Percentiles rank a stretch among this genome's conserved stretches.
Conservation (phyloP, 2,797 vertebrate species). For the Diplodus sargus region DNA sequence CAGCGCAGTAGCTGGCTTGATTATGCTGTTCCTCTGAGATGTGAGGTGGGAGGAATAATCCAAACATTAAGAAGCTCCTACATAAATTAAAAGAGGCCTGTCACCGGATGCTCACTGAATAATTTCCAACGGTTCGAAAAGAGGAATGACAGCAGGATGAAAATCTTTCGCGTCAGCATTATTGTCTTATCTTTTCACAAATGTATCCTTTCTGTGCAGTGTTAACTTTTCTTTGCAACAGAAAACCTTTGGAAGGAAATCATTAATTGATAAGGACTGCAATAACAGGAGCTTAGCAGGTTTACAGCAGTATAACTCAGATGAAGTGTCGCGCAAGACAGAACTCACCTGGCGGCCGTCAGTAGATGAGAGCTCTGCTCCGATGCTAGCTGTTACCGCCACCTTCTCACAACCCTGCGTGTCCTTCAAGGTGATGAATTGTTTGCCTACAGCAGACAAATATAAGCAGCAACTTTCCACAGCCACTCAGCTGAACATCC, state of each 20-base stretch:
- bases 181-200: conserved; percentile 9
- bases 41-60: conserved; percentile 59
- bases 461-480: conserved; percentile 3
- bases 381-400: conserved; percentile 15
- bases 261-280: conserved; percentile 9
- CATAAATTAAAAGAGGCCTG: conserved; percentile 49
- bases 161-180: conserved; percentile 21
- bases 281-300: background rate
- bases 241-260: background rate
- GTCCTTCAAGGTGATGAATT: conserved; percentile 24
- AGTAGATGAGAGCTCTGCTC: conserved; percentile 33
- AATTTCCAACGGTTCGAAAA: conserved; percentile 12
- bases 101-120: conserved; percentile 17
- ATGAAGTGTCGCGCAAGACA: conserved; percentile 22
- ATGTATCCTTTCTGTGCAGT: background rate
- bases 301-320: conserved; percentile 7
- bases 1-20: conserved; percentile 31
- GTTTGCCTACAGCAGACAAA: conserved; percentile 31
- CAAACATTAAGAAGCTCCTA: conserved; percentile 51
- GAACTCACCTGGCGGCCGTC: conserved; percentile 31
- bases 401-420: conserved; percentile 16
- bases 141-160: conserved; percentile 17
- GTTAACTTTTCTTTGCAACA: conserved; percentile 4
- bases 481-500: conserved; percentile 10
- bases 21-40: conserved; percentile 56